A percentile compares a stretch with the other conserved stretches of the same genome.
These are phyloP conservation scores for Drosophila maculinotata DNA, from an alignment of 2,888 invertebrate species.

Conservation along the genomic window DNA sequence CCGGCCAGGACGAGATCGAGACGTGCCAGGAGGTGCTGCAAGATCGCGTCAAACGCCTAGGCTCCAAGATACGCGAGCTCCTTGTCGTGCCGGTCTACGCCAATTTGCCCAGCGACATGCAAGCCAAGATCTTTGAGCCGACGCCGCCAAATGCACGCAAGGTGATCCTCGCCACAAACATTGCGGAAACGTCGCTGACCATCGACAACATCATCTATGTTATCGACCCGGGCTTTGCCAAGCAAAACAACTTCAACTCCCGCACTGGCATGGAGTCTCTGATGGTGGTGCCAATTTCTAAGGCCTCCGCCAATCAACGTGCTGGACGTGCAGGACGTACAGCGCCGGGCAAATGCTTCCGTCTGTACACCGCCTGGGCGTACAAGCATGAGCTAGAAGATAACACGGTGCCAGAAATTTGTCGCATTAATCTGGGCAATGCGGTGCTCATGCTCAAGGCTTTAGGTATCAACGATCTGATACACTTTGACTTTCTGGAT, in stretches of 20 bases:
- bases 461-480: conserved; percentile 97
- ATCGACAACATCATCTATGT: conserved; percentile 99
- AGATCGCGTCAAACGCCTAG: conserved; percentile 96
- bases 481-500: conserved; percentile 99
- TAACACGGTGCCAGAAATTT: conserved; percentile 99
- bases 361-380: conserved; percentile 99
- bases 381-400: conserved; percentile 99
- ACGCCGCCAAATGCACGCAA: conserved; percentile 98
- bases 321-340: conserved; percentile 98
- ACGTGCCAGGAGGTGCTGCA: conserved; percentile 94
- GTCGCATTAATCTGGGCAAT: conserved; percentile 97
- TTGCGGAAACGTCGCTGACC: conserved; percentile 99
- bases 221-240: conserved; percentile 99
- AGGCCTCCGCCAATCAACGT: conserved; percentile 98
- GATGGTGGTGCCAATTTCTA: conserved; percentile 99
- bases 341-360: conserved; percentile 98
- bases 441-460: conserved; percentile 98
- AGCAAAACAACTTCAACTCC: conserved; percentile 99
- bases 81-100: conserved; percentile 98
- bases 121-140: conserved; percentile 99
- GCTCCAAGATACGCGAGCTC: conserved; percentile 96
- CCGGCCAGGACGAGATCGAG: conserved; percentile 96
- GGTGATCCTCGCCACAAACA: conserved; percentile 98
- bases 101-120: conserved; percentile 99
- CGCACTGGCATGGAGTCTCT: conserved; percentile 99